Conservation (phyloP, 2,888 invertebrate species). For the Strigamia transsilvanica region DNA sequence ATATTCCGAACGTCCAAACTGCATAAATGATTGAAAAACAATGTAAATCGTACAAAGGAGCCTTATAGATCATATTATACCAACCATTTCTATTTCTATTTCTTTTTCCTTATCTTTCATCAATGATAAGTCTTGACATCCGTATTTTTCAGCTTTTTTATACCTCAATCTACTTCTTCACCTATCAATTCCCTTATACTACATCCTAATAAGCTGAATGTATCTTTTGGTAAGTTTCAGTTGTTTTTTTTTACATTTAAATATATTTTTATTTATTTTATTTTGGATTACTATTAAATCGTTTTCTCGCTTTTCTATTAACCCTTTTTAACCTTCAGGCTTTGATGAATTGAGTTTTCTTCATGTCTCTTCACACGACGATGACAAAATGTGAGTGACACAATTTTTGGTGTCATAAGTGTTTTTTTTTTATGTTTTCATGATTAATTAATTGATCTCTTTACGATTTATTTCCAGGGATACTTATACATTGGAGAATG, state of each 20-base stretch:
- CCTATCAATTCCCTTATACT: constrained; percentile 8
- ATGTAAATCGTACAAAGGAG: too few relatives aligned
- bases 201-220: not conserved
- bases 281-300: too few relatives aligned
- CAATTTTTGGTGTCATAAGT: too few relatives aligned
- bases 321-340: not conserved
- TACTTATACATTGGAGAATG: constrained; percentile 16
- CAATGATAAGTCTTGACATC: constrained; percentile 1
- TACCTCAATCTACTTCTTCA: constrained; percentile 26
- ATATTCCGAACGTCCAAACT: not conserved
- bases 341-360: constrained; percentile 21
- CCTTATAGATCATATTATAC: not conserved
- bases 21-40: too few relatives aligned
- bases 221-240: constrained; percentile 1
- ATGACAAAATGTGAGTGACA: constrained; percentile 14
- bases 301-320: not conserved
- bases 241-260: not conserved
- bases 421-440: too few relatives aligned
- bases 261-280: not conserved
- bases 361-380: not conserved
- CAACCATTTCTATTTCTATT: not conserved
- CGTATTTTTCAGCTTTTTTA: constrained; percentile 4
- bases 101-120: not conserved
- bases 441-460: too few relatives aligned
- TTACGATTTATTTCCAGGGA: not conserved